A percentile compares a stretch with the other conserved stretches of the same genome.
phyloP scores from a whole-genome alignment of 2,888 invertebrate genomes.

The Tromatobia lineatoria region DNA sequence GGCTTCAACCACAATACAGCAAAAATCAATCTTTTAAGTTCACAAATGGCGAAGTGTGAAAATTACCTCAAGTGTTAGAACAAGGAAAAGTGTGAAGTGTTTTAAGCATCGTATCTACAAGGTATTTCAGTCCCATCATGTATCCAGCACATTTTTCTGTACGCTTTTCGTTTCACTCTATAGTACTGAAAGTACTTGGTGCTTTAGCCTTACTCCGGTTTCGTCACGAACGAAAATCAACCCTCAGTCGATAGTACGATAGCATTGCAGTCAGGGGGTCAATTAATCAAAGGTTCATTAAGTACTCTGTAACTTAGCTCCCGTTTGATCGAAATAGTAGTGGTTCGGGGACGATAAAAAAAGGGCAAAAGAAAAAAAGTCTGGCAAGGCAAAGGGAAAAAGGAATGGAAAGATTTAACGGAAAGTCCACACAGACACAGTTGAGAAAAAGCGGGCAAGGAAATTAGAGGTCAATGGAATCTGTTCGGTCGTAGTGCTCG shows the following conservation, averaged over 20 bases:
- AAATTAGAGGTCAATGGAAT: slow-evolving; percentile 40
- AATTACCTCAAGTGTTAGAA: too few species aligned
- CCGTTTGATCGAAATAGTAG: slow-evolving; percentile 36
- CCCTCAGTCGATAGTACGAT: neutral
- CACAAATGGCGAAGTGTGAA: too few species aligned
- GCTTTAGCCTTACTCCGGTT: neutral
- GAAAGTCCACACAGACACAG: neutral
- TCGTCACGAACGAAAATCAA: neutral
- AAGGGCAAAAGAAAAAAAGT: neutral
- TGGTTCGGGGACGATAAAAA: slow-evolving; percentile 1
- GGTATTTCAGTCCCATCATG: too few species aligned
- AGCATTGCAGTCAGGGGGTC: neutral
- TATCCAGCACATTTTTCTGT: neutral
- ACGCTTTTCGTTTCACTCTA: neutral
- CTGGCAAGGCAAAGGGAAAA: slow-evolving; percentile 16
- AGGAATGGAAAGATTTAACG: slow-evolving; percentile 10
- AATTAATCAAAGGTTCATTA: slow-evolving; percentile 50
- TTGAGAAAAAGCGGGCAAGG: slow-evolving; percentile 9
- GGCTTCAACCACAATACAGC: too few species aligned
- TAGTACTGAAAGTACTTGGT: too few species aligned
- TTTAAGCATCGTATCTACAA: too few species aligned
- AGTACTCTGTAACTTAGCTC: slow-evolving; percentile 9
- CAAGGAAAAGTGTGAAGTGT: too few species aligned
- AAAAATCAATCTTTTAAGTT: too few species aligned
- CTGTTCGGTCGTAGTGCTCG: slow-evolving; percentile 19